Evolutionary conservation across 1,140 invertebrate species (phyloP), one percentile per base, ranked within the genome.

Genomic region (Holcopasites calliopsidis): DNA sequence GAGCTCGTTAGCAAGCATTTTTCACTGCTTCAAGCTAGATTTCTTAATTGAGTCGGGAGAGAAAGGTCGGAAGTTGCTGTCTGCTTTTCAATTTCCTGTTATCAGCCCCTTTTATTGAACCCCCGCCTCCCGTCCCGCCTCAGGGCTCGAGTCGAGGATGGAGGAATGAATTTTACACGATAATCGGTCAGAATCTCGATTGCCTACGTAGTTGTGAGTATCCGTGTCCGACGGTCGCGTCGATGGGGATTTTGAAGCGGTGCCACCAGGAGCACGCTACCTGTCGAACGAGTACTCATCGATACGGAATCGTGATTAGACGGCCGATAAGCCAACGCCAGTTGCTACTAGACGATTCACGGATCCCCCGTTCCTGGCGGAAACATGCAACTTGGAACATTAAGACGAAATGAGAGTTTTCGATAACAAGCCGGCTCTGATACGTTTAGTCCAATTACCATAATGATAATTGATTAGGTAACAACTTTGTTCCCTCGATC

Each of bases 251-350:
- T 80, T 81, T 38, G 50, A 42, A 68, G 64, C 77, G 79, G 74
- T 62, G 72, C 64, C 23, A 35, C 64, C 71, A 82, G 78, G 61
- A 82, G 66, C 80, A 82, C 78, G 78, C 78, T 81, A 82, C 66
- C 79, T 77, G 66, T 66, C 80, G 66, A 55, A 54, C 73, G 8
- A 50, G 18, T 52, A 35, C 61, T 77, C 64, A 60, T 79, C 79
- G 80, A 82, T 81, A 77, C 80, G 80, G 64, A 49, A 80, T 71
- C 66, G 71, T 78, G 78, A 82, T 82, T 65, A 50, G 47, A 33
- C 47, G 47, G 18, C 40, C 72, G 79, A 82, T 82, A 82, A 72
- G 52, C 21, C 42, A 66, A 23, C 66, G 66, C 61, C 80, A 74
- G 62, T 80, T 78, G 73, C 49, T 44, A 77, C 64, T 74, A 49